These are phyloP conservation scores for Platorchestia sp. DNA, from an alignment of 1,140 invertebrate genomes.

Conservation along the genomic window DNA sequence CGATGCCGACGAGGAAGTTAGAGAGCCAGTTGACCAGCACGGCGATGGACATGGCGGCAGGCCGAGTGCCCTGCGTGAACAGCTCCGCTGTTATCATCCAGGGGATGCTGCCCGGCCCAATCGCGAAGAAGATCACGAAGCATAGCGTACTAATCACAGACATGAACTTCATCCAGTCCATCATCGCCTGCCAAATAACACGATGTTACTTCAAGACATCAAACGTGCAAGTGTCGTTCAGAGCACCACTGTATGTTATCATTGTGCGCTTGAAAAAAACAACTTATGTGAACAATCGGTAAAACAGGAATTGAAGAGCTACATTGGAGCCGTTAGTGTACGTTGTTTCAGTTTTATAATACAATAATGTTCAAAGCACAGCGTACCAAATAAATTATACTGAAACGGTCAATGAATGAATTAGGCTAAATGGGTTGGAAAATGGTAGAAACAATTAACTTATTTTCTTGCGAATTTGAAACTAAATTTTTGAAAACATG, in stretches of 20 bases:
- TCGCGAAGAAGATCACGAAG: slow-evolving; percentile 97
- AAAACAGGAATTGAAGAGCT: too few species aligned
- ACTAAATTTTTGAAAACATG: too few species aligned
- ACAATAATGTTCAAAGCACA: too few species aligned
- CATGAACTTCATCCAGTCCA: slow-evolving; percentile 96
- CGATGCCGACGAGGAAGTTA: slow-evolving; percentile 96
- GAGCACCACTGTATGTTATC: background rate
- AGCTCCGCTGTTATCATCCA: slow-evolving; percentile 99
- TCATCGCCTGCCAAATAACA: slow-evolving; percentile 89
- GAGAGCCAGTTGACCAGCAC: slow-evolving; percentile 98
- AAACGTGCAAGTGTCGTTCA: background rate
- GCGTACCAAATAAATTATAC: too few species aligned
- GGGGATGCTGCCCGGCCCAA: slow-evolving; percentile 96
- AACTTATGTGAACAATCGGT: too few species aligned
- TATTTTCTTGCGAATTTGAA: too few species aligned
- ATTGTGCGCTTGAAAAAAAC: too few species aligned
- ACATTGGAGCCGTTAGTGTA: too few species aligned
- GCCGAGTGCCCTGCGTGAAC: slow-evolving; percentile 95
- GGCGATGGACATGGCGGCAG: slow-evolving; percentile 97
- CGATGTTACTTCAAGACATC: background rate
- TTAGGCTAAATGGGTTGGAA: too few species aligned
- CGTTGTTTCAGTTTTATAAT: too few species aligned
- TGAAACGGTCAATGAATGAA: too few species aligned
- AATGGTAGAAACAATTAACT: too few species aligned
- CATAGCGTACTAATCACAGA: slow-evolving; percentile 93